These are phyloP conservation scores for Lasioglossum oenotherae DNA, from an alignment of 2,888 invertebrate genomes.

Conservation along the genomic window DNA sequence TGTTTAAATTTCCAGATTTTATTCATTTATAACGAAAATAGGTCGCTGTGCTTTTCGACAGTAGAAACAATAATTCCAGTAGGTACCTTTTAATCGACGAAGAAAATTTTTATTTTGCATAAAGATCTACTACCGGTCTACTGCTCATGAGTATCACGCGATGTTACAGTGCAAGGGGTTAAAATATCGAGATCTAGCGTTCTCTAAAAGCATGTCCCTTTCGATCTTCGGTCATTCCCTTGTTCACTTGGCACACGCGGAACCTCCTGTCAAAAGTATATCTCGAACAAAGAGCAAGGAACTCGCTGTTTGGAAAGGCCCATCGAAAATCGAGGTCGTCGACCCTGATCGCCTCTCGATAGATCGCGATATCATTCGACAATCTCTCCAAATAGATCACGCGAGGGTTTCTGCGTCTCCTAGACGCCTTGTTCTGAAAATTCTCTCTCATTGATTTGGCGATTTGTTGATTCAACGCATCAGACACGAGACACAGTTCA, in stretches of 20 bases:
- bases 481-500: too few relatives aligned
- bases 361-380: not conserved
- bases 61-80: too few relatives aligned
- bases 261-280: conserved; percentile 52
- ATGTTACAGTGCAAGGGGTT: too few relatives aligned
- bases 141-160: too few relatives aligned
- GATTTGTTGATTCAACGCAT: not conserved
- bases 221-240: conserved; percentile 62
- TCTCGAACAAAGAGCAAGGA: conserved; percentile 60
- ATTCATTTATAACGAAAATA: too few relatives aligned
- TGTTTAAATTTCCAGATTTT: too few relatives aligned
- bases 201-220: conserved; percentile 36
- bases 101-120: not conserved
- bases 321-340: conserved; percentile 23
- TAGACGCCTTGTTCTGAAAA: not conserved
- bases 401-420: not conserved
- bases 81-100: not conserved
- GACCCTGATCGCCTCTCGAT: conserved; percentile 14
- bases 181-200: not conserved
- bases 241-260: conserved; percentile 56
- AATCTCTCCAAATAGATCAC: not conserved
- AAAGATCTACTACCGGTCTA: not conserved
- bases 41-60: too few relatives aligned
- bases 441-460: not conserved
- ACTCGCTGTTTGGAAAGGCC: conserved; percentile 50